phyloP scores from a whole-genome alignment of 1,140 invertebrate species.

The Caerostris darwini region DNA sequence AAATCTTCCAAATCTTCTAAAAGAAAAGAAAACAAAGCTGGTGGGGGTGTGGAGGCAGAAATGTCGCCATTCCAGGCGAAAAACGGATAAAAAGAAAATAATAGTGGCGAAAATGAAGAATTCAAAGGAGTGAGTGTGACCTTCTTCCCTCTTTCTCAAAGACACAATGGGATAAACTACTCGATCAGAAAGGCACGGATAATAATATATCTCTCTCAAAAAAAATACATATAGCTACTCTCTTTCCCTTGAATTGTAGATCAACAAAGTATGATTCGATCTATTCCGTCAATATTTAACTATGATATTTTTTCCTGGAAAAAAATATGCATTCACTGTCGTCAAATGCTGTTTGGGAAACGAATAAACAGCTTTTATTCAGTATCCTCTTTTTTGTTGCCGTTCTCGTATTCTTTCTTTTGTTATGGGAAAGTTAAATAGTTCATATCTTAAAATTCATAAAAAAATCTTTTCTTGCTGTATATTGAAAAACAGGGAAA shows the following conservation, averaged over 20 bases:
- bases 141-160: not conserved
- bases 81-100: not conserved
- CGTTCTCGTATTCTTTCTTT: too few relatives aligned
- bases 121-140: not conserved
- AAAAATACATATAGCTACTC: not conserved
- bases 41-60: not conserved
- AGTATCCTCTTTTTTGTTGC: too few relatives aligned
- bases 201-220: not conserved
- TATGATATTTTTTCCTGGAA: not conserved
- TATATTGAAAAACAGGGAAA: too few relatives aligned
- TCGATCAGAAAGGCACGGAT: too few relatives aligned
- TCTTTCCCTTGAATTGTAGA: not conserved
- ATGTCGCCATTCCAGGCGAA: not conserved
- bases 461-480: too few relatives aligned
- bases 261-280: not conserved
- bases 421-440: too few relatives aligned
- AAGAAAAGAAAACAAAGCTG: constrained; percentile 13
- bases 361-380: too few relatives aligned
- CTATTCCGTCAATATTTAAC: not conserved
- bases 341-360: too few relatives aligned
- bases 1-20: constrained; percentile 27
- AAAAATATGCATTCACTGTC: not conserved
- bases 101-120: not conserved
- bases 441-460: too few relatives aligned
- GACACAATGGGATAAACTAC: not conserved